A percentile compares a stretch with the other conserved stretches of the same genome.
These are phyloP conservation scores for Sciaenops ocellatus DNA, from an alignment of 2,797 vertebrate species.

Conservation along the genomic window DNA sequence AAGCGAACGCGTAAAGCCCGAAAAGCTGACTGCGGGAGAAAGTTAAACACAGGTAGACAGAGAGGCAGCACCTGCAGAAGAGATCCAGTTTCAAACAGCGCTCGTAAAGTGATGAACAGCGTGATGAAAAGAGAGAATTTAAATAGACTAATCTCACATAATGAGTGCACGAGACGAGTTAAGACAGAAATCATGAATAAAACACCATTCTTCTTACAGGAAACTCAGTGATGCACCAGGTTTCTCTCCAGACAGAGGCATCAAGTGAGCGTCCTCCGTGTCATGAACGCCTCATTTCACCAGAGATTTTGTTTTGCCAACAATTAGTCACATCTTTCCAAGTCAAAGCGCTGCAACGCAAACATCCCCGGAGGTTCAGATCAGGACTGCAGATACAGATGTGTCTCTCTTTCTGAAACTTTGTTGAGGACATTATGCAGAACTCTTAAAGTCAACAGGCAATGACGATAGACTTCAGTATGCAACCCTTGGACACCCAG, in stretches of 20 bases:
- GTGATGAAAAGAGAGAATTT: slow-evolving; percentile 20
- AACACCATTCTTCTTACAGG: not conserved
- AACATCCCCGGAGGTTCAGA: slow-evolving; percentile 42
- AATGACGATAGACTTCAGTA: too few relatives aligned
- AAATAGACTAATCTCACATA: slow-evolving; percentile 42
- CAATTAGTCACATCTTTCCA: slow-evolving; percentile 67
- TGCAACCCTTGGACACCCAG: too few relatives aligned
- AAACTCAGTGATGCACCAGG: slow-evolving; percentile 2
- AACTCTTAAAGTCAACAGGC: too few relatives aligned
- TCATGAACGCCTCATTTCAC: slow-evolving; percentile 48
- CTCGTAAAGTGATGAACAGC: slow-evolving; percentile 16
- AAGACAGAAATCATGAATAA: slow-evolving; percentile 5
- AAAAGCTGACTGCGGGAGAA: slow-evolving; percentile 67
- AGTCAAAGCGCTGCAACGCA: slow-evolving; percentile 48
- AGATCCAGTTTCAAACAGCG: slow-evolving; percentile 44
- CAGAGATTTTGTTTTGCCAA: slow-evolving; percentile 58
- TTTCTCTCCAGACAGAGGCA: slow-evolving; percentile 28
- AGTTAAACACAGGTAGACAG: slow-evolving; percentile 57
- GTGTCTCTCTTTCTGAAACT: slow-evolving; percentile 17
- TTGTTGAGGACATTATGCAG: slow-evolving; percentile 12
- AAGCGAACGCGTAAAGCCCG: slow-evolving; percentile 59
- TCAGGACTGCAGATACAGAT: slow-evolving; percentile 24
- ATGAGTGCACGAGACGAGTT: slow-evolving; percentile 35
- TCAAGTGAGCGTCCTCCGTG: slow-evolving; percentile 18
- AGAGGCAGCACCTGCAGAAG: slow-evolving; percentile 46